A percentile compares a stretch with the other conserved stretches of the same genome.
Conservation (phyloP, 2,797 vertebrate species). For the Gobio occitaniae region DNA sequence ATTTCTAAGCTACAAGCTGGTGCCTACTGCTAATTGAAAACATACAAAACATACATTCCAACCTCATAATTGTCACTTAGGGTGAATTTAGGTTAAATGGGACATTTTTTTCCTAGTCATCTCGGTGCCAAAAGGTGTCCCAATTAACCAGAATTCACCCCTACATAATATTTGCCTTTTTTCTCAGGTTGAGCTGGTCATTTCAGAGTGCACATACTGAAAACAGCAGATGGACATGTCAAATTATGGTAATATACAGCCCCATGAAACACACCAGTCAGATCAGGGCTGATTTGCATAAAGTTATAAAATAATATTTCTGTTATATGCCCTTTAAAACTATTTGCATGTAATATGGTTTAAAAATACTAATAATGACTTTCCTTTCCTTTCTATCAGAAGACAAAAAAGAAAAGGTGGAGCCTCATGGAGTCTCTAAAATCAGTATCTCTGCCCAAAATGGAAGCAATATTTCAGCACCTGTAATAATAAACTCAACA, state of each 20-base stretch:
- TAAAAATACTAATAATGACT: not conserved
- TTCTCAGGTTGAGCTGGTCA: not conserved
- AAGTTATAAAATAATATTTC: not conserved
- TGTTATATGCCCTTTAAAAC: not conserved
- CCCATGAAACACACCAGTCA: not conserved
- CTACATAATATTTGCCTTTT: not conserved
- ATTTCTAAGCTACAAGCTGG: too few relatives aligned
- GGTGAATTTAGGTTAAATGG: not conserved
- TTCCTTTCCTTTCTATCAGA: not conserved
- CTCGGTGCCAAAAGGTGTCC: not conserved
- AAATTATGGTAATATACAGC: not conserved
- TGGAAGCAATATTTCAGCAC: constrained; percentile 27
- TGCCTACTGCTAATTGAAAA: too few relatives aligned
- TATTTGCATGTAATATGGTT: not conserved
- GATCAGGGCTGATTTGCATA: not conserved
- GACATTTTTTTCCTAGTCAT: not conserved
- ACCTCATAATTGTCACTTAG: too few relatives aligned
- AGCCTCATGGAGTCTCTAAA: not conserved
- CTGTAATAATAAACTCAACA: not conserved
- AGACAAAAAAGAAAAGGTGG: not conserved
- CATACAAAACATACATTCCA: not conserved
- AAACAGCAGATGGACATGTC: not conserved
- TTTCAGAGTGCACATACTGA: not conserved
- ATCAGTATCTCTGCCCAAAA: constrained; percentile 7
- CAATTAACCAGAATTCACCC: not conserved